Percentiles rank a stretch among this genome's conserved stretches.
phyloP scores from a whole-genome alignment of 2,888 invertebrate genomes.

The Leucoptera coffeella region DNA sequence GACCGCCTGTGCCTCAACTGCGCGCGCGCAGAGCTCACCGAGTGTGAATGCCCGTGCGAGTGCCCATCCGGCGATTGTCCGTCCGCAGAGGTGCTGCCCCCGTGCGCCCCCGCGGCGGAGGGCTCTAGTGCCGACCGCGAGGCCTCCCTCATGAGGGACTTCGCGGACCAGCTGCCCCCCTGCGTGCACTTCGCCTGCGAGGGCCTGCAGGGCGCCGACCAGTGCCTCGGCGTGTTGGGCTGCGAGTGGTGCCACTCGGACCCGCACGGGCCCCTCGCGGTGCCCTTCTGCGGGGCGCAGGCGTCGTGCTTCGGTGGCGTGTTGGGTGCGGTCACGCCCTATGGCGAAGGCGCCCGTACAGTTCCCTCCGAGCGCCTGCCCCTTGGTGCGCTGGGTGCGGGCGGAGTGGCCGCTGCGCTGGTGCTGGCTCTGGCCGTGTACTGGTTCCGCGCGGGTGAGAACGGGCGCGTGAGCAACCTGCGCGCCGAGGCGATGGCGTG shows the following conservation, averaged over 20 bases:
- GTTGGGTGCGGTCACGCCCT: conserved; percentile 75
- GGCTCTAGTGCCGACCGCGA: conserved; percentile 26
- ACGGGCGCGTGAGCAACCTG: conserved; percentile 51
- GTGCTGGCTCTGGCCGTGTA: conserved; percentile 78
- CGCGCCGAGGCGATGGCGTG: conserved; percentile 47
- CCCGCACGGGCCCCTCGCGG: conserved; percentile 58
- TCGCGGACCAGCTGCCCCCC: conserved; percentile 51
- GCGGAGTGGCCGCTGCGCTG: conserved; percentile 74
- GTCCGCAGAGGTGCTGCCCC: no score
- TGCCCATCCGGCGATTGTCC: no score
- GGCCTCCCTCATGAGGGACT: conserved; percentile 40
- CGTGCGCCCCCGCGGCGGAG: conserved; percentile 19
- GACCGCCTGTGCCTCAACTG: conserved; percentile 87
- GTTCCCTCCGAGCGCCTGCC: conserved; percentile 60
- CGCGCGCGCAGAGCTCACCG: conserved; percentile 88
- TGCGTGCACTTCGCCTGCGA: conserved; percentile 69
- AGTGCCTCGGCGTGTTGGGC: conserved; percentile 70
- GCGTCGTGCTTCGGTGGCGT: conserved; percentile 83
- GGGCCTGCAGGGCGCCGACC: conserved; percentile 53
- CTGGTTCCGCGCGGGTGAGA: conserved; percentile 72
- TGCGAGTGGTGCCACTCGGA: conserved; percentile 91
- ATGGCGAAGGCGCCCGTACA: conserved; percentile 58
- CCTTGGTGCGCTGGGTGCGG: conserved; percentile 82
- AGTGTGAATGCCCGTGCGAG: conserved; percentile 94
- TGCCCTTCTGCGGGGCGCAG: conserved; percentile 76